phyloP scores from a whole-genome alignment of 2,113 vertebrate genomes.

The Bagarius yarrelli region DNA sequence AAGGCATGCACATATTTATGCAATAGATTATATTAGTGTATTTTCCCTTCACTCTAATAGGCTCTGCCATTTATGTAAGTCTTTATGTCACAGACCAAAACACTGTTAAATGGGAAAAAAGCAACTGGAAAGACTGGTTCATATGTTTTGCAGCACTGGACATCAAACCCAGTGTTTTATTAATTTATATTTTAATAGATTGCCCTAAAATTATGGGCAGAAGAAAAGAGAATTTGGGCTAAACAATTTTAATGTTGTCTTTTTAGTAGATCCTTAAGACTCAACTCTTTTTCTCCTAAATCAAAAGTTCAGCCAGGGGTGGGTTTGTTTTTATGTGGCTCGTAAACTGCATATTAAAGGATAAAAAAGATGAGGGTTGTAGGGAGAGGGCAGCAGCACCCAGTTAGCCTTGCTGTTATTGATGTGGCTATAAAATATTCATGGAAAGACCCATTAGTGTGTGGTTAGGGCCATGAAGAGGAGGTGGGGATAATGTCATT shows the following conservation, averaged over 20 bases:
- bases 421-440: slow-evolving; percentile 60
- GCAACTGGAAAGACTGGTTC: slow-evolving; percentile 41
- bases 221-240: slow-evolving; percentile 49
- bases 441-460: slow-evolving; percentile 55
- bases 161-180: slow-evolving; percentile 51
- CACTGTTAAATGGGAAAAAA: slow-evolving; percentile 36
- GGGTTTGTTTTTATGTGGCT: slow-evolving; percentile 61
- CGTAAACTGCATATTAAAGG: slow-evolving; percentile 61
- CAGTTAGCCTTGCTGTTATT: slow-evolving; percentile 51
- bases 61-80: not conserved
- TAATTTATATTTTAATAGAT: slow-evolving; percentile 49
- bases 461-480: slow-evolving; percentile 48
- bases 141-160: slow-evolving; percentile 40
- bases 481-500: slow-evolving; percentile 52
- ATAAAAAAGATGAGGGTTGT: slow-evolving; percentile 51
- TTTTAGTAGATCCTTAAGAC: slow-evolving; percentile 42
- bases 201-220: slow-evolving; percentile 51
- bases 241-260: slow-evolving; percentile 53
- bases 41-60: not conserved
- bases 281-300: slow-evolving; percentile 54
- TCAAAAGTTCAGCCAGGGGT: slow-evolving; percentile 57
- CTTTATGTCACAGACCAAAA: slow-evolving; percentile 38
- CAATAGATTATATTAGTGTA: not conserved
- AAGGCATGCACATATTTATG: slow-evolving; percentile 1
- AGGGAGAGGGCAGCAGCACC: slow-evolving; percentile 45